Evolutionary conservation across 1,140 invertebrate species (phyloP).

Genomic region (Hydropsyche tenuis): DNA sequence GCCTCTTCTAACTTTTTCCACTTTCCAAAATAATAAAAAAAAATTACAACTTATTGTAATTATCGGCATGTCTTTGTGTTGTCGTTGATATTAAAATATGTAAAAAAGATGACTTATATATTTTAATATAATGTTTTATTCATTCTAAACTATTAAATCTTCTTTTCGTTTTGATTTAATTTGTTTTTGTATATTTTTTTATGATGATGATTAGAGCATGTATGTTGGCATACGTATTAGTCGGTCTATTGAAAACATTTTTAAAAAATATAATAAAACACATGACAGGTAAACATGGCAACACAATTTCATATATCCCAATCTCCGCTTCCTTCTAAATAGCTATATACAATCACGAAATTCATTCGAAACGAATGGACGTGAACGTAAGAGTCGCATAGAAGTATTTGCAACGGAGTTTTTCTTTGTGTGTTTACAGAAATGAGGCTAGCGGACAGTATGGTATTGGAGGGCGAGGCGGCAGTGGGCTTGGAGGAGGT

Average conservation of each 20-base stretch:
- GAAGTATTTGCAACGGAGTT: slow-evolving; percentile 50
- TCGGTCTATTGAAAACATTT: no score
- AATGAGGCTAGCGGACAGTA: slow-evolving; percentile 53
- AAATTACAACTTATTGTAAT: no score
- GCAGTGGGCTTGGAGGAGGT: slow-evolving; percentile 67
- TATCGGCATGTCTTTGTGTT: no score
- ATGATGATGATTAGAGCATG: slow-evolving; percentile 14
- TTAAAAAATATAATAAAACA: no score
- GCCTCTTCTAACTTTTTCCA: no score
- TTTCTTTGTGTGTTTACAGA: slow-evolving; percentile 47
- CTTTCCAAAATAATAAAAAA: no score
- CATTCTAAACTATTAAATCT: background rate
- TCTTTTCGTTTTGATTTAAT: no score
- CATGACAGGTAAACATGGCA: background rate
- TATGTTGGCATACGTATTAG: slow-evolving; percentile 8
- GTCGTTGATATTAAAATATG: background rate
- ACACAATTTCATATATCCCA: slow-evolving; percentile 15
- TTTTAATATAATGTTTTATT: slow-evolving; percentile 1
- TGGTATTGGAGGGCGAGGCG: slow-evolving; percentile 63
- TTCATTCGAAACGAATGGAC: no score
- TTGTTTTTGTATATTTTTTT: background rate
- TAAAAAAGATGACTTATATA: background rate
- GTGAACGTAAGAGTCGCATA: no score
- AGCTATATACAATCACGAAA: no score
- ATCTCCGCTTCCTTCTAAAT: background rate